A percentile compares a stretch with the other conserved stretches of the same genome.
Conservation (phyloP, 1,140 invertebrate species). For the Paraescarpia echinospica region DNA sequence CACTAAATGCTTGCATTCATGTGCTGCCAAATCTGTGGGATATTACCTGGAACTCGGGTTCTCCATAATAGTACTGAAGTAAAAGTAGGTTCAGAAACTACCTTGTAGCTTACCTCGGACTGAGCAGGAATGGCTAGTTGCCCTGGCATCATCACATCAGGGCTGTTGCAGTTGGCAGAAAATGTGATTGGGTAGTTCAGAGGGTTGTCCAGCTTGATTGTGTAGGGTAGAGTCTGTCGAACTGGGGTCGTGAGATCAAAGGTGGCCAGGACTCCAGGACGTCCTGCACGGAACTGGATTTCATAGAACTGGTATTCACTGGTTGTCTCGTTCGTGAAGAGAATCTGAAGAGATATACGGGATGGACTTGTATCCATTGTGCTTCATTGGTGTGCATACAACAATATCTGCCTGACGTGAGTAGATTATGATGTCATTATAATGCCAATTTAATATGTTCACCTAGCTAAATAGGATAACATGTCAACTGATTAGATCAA, state of each 20-base stretch:
- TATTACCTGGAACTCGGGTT: no score
- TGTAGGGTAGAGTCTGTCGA: slow-evolving; percentile 49
- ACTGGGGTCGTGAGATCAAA: slow-evolving; percentile 55
- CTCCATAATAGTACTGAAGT: no score
- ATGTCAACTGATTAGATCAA: not conserved
- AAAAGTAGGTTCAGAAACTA: not conserved
- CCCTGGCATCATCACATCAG: slow-evolving; percentile 52
- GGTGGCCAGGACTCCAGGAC: slow-evolving; percentile 45
- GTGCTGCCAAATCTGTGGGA: no score
- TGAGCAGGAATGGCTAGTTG: slow-evolving; percentile 47
- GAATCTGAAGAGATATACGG: slow-evolving; percentile 41
- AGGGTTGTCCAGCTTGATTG: slow-evolving; percentile 54
- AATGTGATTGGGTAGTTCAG: slow-evolving; percentile 47
- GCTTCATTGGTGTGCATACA: slow-evolving; percentile 11
- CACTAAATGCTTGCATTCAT: no score
- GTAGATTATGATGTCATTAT: not conserved
- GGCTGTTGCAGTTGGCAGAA: slow-evolving; percentile 41
- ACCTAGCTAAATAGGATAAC: not conserved
- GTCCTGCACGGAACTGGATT: slow-evolving; percentile 49
- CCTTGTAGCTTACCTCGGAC: slow-evolving; percentile 43
- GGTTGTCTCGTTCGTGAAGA: slow-evolving; percentile 55
- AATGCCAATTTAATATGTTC: not conserved
- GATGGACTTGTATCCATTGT: not conserved
- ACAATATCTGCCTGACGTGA: not conserved
- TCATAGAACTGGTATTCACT: slow-evolving; percentile 57